Percentiles rank a stretch among this genome's conserved stretches.
Conservation (phyloP, 2,888 invertebrate genomes). For the Ophion ventricosus region DNA sequence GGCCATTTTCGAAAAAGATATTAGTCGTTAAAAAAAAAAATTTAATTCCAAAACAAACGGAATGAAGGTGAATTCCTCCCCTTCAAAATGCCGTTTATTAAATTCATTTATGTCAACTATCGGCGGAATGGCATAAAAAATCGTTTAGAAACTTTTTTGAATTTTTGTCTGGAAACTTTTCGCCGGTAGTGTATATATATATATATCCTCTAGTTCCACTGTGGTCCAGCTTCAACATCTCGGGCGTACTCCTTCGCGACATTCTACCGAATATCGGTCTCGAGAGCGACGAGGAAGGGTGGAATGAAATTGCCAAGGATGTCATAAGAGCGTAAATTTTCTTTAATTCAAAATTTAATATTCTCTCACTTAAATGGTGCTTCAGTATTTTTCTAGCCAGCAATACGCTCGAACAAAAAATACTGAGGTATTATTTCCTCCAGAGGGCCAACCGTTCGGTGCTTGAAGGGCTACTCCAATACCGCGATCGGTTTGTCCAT, state of each 20-base stretch:
- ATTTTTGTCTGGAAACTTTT: no score
- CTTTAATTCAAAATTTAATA: background rate
- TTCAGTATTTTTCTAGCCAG: background rate
- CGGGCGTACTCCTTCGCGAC: conserved; percentile 84
- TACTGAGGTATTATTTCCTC: background rate
- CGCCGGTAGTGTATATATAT: background rate
- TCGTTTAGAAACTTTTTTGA: no score
- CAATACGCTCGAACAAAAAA: background rate
- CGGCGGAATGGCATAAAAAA: no score
- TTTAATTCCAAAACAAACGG: no score
- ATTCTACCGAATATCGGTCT: conserved; percentile 84
- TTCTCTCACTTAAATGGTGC: background rate
- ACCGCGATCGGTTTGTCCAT: conserved; percentile 85
- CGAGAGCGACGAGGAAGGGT: conserved; percentile 84
- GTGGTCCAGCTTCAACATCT: conserved; percentile 86
- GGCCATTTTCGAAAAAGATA: no score
- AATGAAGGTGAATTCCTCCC: no score
- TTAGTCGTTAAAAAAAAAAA: no score
- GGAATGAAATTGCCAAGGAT: conserved; percentile 84
- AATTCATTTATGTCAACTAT: no score
- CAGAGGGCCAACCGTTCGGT: conserved; percentile 85
- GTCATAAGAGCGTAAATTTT: conserved; percentile 81
- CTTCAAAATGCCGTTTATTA: no score
- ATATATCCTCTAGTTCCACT: conserved; percentile 83
- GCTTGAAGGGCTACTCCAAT: conserved; percentile 85